Evolutionary conservation across 1,140 invertebrate genomes (phyloP), one percentile per base, ranked within the genome.

Genomic region (Pentalonia nigronervosa): DNA sequence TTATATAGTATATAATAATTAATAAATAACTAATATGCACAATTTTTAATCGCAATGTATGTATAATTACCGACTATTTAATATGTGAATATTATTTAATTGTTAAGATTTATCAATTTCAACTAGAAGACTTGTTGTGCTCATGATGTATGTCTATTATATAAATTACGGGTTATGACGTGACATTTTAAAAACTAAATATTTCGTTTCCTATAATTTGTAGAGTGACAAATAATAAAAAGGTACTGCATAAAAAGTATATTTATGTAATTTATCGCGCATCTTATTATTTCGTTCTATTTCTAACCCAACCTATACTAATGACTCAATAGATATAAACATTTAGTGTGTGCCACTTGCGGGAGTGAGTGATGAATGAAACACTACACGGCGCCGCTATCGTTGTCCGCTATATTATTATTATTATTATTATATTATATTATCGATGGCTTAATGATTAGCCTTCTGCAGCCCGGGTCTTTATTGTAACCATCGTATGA

Each of bases 331-430:
- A 34, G n/a, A 30, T 76, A 76, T 53, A 23, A 83, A 83, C 90
- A 67, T 83, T 91, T 91, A 91, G 90, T 34, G 25, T 14, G 53
- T n/a, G 90, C 86, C 45, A 30, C 25, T 21, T 47, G 17, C 86
- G 30, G 47, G 11, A 87, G 47, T 45, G 47, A 76, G 50, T 91
- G 90, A 91, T 91, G 81, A 91, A 91, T 91, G 67, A 91, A 91
- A 91, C 90, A 91, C 90, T 67, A 36, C 76, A n/a, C 67, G 90
- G 25, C 67, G 90, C 45, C 90, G 17, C 21, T 34, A 50, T 88
- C 87, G 48, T 34, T n/a, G 81, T 41, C 36, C 20, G 83, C 41
- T 84, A 50, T 88, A 88, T 25, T 84, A 53, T n/a, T n/a, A n/a
- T n/a, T n/a, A n/a, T n/a, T 53, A 86, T 47, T 86, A 86, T 86